Base-by-base conservation (phyloP, 2,888 invertebrate genomes). In the Mythimna ferrago region DNA sequence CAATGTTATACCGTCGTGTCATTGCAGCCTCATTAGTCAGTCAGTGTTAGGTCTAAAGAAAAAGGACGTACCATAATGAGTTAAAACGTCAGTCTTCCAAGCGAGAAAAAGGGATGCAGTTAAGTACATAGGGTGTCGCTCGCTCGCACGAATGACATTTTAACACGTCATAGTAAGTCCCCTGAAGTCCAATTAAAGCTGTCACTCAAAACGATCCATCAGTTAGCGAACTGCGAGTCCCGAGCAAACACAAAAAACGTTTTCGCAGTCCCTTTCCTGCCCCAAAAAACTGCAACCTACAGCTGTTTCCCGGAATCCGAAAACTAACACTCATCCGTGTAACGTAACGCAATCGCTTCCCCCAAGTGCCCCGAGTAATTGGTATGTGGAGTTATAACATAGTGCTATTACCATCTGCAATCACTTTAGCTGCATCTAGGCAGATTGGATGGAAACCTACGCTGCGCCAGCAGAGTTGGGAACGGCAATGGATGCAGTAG, bases 351-450 rank as follows among this genome's bases (percentile, higher is more conserved):
- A 53, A 80, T 62, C 32, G 61, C 53, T 68, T 57, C 26, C 32
- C 61, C 54, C 60, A 51, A 76, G 79, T 57, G 26, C 32, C 61
- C 54, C 60, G 44, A 76, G 79, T 79, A 79, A 78, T 76, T 76
- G 79, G 51, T 57, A 66, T 79, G 73, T 66, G 44, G 51, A 61
- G 56, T 35, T 57, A 56, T 61, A 78, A 71, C 56, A 78, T 61
- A 57, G 51, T 72, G 56, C 26, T 72, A 79, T 56, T 78, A 57
- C 73, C 26, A 66, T 79, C 57, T 77, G 66, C 76, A 73, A 77
- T 79, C 79, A 77, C 76, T 77, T 72, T 77, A 77, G 73, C 62
- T 44, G 38, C 73, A 66, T 77, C 57, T 72, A 73, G 60, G 14
- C 77, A 77, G 66, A 79, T 77, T 77, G 79, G 57, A 79, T 80